Conservation (phyloP, 2,797 vertebrate genomes). For the Peromyscus aztecus region DNA sequence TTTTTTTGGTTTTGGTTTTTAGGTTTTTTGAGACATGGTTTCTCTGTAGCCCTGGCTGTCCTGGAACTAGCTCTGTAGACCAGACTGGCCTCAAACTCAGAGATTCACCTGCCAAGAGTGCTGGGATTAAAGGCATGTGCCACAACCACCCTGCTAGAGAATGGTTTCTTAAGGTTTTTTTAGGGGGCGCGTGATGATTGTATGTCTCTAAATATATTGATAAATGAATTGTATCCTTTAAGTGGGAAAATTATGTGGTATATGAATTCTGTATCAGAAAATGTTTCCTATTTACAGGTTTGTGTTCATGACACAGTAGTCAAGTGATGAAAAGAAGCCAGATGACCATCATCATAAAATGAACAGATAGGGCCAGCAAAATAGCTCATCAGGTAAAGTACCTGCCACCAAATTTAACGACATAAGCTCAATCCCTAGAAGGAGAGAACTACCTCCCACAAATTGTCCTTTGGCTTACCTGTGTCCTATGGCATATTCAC, state of each 20-base stretch:
- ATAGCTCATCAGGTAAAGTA: background rate
- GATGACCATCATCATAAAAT: background rate
- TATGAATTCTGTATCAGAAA: slow-evolving; percentile 12
- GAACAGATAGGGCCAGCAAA: background rate
- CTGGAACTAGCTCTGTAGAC: background rate
- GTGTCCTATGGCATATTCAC: background rate
- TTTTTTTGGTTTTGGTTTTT: background rate
- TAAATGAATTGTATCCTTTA: slow-evolving; percentile 19
- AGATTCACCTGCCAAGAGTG: background rate
- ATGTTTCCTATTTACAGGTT: background rate
- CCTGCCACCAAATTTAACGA: background rate
- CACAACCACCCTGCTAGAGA: background rate
- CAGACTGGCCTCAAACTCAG: background rate
- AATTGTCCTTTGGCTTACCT: background rate
- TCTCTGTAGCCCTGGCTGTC: background rate
- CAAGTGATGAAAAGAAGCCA: background rate
- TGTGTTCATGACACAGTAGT: background rate
- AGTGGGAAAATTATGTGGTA: background rate
- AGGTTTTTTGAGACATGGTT: background rate
- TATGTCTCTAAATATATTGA: slow-evolving; percentile 37
- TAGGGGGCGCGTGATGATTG: background rate
- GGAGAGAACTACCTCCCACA: background rate
- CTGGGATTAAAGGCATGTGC: background rate
- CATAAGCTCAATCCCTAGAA: background rate
- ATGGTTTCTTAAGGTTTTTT: background rate